Evolutionary conservation across 2,797 vertebrate genomes (phyloP), one percentile per base, ranked within the genome.

Genomic region (Paedocypris micromegethes): DNA sequence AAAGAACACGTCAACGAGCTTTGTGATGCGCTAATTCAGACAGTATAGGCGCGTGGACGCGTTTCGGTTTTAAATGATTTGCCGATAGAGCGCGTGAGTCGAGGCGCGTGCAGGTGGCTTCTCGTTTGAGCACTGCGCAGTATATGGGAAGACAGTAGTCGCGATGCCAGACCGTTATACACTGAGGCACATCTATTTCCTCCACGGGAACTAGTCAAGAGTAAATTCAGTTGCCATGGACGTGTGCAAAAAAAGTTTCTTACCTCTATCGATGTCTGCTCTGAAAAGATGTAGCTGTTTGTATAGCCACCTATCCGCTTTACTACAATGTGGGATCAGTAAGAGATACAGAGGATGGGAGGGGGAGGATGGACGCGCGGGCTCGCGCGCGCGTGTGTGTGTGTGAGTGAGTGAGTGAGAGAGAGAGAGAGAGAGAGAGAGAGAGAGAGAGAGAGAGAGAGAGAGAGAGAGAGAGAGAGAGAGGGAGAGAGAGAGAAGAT

Each of bases 281-380:
- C 44, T 50, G 66, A 58, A 58, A 48, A 64, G 54, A 54, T 54
- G 50, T 49, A 64, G 64, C 55, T 64, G 72, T 65, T 70, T 59
- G 64, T 44, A 60, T 63, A 60, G 67, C 73, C 52, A 59, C 48
- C 64, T 68, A 65, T 59, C 53, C 64, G 64, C 68, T 72, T 52
- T 68, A 63, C 73, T 72, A 63, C 62, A 59, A 55, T 59, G 64
- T 66, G 70, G 70, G 39, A 73, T 67, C 50, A 9, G 71, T 40
- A 53, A 67, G 58, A 58, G 60, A 68, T 50, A 64, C 47, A 58
- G 71, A 68, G 44, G 37, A 49, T 46, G 58, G 3, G 64, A 3
- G 9, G 4, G 64, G 7, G 63, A 6, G 51, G 40, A 23, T 5
- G 52, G 39, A 44, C 9, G 58, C 5, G 43, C 37, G 39, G 49